Evolutionary conservation across 2,113 vertebrate species (phyloP).

Genomic region (Gymnorhina tibicen): DNA sequence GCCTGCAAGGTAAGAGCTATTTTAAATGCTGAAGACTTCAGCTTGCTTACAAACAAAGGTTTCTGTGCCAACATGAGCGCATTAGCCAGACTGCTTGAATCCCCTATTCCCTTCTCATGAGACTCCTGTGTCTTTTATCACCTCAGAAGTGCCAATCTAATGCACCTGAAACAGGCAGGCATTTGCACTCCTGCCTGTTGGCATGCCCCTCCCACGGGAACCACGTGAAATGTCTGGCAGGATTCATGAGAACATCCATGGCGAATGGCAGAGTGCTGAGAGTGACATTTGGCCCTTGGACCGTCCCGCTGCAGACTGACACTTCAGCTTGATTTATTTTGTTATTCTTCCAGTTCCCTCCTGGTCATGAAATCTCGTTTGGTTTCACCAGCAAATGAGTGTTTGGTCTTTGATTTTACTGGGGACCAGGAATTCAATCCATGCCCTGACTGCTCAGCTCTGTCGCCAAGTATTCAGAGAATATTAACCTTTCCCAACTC

Average conservation of each 20-base stretch:
- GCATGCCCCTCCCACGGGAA: background rate
- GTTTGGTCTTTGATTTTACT: background rate
- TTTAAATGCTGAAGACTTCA: conserved; percentile 10
- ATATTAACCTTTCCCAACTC: conserved; percentile 2
- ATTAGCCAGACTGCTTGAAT: background rate
- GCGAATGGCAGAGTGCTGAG: background rate
- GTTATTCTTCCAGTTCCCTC: background rate
- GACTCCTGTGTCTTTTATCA: background rate
- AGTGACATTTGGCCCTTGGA: background rate
- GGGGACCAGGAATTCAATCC: background rate
- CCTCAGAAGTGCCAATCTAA: conserved; percentile 24
- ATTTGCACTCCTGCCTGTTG: background rate
- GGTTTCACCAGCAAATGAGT: background rate
- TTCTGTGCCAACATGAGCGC: accelerated
- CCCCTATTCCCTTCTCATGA: conserved; percentile 4
- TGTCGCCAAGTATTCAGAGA: background rate
- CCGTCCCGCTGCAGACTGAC: background rate
- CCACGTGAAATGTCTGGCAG: background rate
- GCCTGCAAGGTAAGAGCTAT: background rate
- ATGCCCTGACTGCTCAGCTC: background rate
- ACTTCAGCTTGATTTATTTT: conserved; percentile 19
- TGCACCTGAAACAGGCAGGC: background rate
- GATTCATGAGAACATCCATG: background rate
- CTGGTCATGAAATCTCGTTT: accelerated
- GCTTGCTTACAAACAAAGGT: background rate